A percentile compares a stretch with the other conserved stretches of the same genome.
These are phyloP conservation scores for Lepidonotus clava DNA, from an alignment of 2,888 invertebrate genomes.

Conservation along the genomic window DNA sequence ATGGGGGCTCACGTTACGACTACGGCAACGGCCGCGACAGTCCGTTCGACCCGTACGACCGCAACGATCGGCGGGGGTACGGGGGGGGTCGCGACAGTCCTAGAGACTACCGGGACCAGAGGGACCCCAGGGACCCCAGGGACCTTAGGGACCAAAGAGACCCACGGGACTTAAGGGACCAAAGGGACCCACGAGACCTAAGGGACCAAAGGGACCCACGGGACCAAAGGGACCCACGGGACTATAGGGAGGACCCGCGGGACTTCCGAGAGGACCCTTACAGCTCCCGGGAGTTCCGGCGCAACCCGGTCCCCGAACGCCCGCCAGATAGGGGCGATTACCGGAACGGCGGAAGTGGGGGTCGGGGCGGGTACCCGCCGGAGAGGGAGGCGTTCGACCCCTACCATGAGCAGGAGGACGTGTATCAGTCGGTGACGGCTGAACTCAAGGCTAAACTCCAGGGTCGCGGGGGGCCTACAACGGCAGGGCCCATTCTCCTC, in stretches of 20 bases:
- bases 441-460: conserved; percentile 38
- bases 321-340: neutral
- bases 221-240: neutral
- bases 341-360: neutral
- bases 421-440: conserved; percentile 41
- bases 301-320: neutral
- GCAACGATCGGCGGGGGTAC: neutral
- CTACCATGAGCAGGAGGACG: conserved; percentile 25
- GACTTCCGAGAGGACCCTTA: conserved; percentile 5
- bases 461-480: neutral
- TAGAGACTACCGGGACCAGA: neutral
- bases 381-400: neutral
- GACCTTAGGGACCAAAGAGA: too few species aligned
- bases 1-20: neutral
- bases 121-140: neutral
- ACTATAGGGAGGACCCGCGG: neutral
- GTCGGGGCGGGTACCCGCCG: neutral
- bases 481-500: conserved; percentile 14
- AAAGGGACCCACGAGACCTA: neutral
- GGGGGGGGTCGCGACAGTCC: neutral
- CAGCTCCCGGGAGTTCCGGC: neutral
- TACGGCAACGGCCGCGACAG: neutral
- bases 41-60: neutral
- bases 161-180: too few species aligned
- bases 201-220: too few species aligned